Conservation (phyloP, 2,113 vertebrate species). For the Daubentonia madagascariensis region DNA sequence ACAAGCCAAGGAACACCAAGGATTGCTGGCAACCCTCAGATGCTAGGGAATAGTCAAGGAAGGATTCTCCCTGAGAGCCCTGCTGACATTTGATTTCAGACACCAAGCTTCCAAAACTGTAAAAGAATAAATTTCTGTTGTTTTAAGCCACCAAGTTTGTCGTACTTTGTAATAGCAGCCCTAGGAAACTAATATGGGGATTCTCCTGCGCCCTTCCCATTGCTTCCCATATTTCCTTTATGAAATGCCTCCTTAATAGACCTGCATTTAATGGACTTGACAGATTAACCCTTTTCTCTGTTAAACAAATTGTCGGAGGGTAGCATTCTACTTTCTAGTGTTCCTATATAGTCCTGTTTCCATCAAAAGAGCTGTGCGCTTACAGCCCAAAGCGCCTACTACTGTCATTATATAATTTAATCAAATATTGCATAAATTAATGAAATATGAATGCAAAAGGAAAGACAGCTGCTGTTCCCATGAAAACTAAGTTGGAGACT, state of each 20-base stretch:
- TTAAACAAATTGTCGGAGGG: not conserved
- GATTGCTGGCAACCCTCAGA: not conserved
- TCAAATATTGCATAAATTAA: not conserved
- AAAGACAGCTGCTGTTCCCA: not conserved
- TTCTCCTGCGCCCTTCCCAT: not conserved
- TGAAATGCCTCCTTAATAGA: not conserved
- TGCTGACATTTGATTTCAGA: not conserved
- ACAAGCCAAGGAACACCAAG: not conserved
- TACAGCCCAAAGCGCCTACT: not conserved
- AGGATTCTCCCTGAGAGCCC: not conserved
- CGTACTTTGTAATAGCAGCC: not conserved
- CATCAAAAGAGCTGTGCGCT: not conserved
- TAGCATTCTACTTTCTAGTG: not conserved
- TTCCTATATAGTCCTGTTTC: not conserved
- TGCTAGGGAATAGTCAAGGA: not conserved
- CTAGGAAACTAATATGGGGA: not conserved
- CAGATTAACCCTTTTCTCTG: not conserved
- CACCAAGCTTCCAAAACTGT: not conserved
- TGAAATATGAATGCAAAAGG: not conserved
- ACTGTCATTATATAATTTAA: not conserved
- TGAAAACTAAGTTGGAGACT: not conserved
- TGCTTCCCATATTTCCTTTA: not conserved
- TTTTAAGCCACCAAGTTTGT: not conserved
- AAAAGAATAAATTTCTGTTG: not conserved
- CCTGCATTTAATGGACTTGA: not conserved